Evolutionary conservation across 2,113 vertebrate species (phyloP), one percentile per base, ranked within the genome.

Genomic region (Brachypteracias leptosomus): DNA sequence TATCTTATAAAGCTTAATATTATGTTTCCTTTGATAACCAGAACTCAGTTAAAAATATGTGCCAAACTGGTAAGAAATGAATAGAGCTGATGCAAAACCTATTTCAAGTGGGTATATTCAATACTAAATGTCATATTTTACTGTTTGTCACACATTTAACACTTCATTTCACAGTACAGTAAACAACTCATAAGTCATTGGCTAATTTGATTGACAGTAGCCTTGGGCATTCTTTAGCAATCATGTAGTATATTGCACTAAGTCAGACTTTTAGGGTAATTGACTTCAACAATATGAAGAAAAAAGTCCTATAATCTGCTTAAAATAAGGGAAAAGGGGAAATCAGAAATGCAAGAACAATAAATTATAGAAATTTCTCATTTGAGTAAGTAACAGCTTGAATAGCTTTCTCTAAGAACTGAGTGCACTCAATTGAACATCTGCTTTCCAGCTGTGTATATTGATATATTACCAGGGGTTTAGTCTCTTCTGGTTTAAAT

Each of bases 371-470:
- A 94, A 85, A 96, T 89, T 97, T 97, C 95, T 98, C 97, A 96
- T 98, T 96, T 97, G 96, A 97, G 96, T 96, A 95, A 97, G 95
- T 96, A 97, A 97, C 90, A 97, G 83, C 31, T 98, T 98, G 98
- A 98, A 97, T 97, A 96, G 95, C 93, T 97, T 98, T 97, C 86
- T 97, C 92, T 96, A 97, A 97, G 93, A 97, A 97, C 77, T 97
- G 91, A 97, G 94, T 97, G 94, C 95, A 94, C 93, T 96, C 93
- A 90, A 24, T 90, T 96, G 97, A 97, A 98, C 98, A 98, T 98
- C 97, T 98, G 98, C 98, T 97, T 98, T 96, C 98, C 98, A 99
- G 98, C 98, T 98, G 98, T 96, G 90, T 79, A 87, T 90, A 96
- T 97, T 98, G 98, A 98, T 97, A 97, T 98, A 98, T 97, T 97